phyloP scores from a whole-genome alignment of 2,113 vertebrate species.

The Epinephelus lanceolatus region DNA sequence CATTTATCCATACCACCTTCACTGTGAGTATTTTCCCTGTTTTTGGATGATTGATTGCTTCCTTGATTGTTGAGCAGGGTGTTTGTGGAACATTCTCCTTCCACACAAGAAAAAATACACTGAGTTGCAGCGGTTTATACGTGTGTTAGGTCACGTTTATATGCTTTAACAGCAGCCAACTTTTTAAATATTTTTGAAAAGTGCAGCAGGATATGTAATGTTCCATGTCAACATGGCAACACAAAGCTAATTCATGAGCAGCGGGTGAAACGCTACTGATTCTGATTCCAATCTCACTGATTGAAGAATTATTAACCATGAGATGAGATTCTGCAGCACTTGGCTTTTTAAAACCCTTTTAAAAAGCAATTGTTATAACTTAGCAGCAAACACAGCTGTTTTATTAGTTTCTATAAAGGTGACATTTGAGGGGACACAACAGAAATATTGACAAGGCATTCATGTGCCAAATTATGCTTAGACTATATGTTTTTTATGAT shows the following conservation, averaged over 20 bases:
- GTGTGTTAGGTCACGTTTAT: background rate
- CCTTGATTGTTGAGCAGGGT: constrained; percentile 20
- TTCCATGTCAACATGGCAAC: background rate
- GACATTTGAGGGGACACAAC: background rate
- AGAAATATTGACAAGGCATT: background rate
- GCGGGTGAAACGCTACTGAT: background rate
- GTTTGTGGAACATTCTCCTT: background rate
- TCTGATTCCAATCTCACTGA: constrained; percentile 8
- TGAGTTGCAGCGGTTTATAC: background rate
- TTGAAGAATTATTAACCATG: constrained; percentile 11
- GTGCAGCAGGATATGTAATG: background rate
- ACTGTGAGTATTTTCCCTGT: constrained; percentile 25
- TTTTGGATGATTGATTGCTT: constrained; percentile 36
- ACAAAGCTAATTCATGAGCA: background rate
- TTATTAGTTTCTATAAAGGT: background rate
- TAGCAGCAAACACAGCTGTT: background rate
- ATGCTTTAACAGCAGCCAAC: background rate
- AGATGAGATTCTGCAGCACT: background rate
- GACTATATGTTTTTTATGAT: background rate
- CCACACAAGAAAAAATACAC: constrained; percentile 1
- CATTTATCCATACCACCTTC: background rate
- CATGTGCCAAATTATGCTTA: background rate
- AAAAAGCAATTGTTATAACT: background rate
- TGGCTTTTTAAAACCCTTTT: background rate
- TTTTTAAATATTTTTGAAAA: constrained; percentile 3